These are phyloP conservation scores for Scaptomyza cyrtandrae DNA, from an alignment of 2,888 invertebrate genomes.

Conservation along the genomic window DNA sequence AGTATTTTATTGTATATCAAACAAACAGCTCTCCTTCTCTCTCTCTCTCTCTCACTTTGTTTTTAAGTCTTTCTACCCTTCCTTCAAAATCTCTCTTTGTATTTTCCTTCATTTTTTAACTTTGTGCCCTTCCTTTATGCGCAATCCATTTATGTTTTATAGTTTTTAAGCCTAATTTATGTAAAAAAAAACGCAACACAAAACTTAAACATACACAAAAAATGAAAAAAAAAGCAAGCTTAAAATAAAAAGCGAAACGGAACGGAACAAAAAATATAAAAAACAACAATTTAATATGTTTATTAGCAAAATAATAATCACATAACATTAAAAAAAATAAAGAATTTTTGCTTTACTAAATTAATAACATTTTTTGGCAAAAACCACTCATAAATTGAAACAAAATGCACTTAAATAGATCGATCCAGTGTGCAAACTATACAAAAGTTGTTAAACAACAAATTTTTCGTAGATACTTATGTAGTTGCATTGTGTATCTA, in stretches of 20 bases:
- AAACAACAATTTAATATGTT: constrained; percentile 69
- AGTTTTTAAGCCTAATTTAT: constrained; percentile 76
- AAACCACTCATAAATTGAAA: constrained; percentile 24
- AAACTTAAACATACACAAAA: constrained; percentile 57
- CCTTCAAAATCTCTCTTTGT: constrained; percentile 3
- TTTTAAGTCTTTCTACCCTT: constrained; percentile 10
- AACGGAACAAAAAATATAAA: constrained; percentile 25
- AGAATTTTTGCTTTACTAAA: constrained; percentile 39
- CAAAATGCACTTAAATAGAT: constrained; percentile 29
- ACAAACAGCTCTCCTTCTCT: constrained; percentile 47
- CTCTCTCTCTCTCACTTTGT: not conserved
- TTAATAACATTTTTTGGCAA: constrained; percentile 43
- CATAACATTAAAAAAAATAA: constrained; percentile 50
- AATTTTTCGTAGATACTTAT: constrained; percentile 18
- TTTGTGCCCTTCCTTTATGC: constrained; percentile 61
- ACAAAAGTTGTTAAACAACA: constrained; percentile 53
- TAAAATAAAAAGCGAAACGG: not conserved
- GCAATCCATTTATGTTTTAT: constrained; percentile 72
- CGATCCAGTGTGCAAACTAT: constrained; percentile 50
- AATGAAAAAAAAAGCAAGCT: constrained; percentile 34
- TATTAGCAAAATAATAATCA: constrained; percentile 74
- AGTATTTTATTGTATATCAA: constrained; percentile 68
- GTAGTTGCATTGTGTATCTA: constrained; percentile 25
- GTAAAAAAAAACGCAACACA: constrained; percentile 59
- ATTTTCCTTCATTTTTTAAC: constrained; percentile 4